These are phyloP conservation scores for Serinus canaria DNA, from an alignment of 2,113 vertebrate genomes.

Conservation along the genomic window DNA sequence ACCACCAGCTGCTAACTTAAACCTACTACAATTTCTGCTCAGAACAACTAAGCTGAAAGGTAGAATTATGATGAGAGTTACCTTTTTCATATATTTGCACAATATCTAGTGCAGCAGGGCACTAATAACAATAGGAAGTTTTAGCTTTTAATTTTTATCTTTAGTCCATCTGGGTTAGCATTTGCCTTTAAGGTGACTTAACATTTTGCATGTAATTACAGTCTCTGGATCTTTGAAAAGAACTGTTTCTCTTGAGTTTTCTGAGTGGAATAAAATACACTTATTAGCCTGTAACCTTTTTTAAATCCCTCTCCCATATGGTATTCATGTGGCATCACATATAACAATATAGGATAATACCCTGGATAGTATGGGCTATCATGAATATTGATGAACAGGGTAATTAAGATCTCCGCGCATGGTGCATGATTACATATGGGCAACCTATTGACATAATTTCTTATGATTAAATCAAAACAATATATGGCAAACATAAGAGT, in stretches of 20 bases:
- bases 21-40: not conserved
- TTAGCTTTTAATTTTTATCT: constrained; percentile 7
- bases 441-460: not conserved
- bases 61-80: not conserved
- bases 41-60: constrained; percentile 1
- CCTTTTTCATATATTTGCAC: constrained; percentile 17
- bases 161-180: not conserved
- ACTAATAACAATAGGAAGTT: not conserved
- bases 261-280: constrained; percentile 13
- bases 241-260: constrained; percentile 19
- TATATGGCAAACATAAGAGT: not conserved
- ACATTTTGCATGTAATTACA: constrained; percentile 11
- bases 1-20: constrained; percentile 14
- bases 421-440: not conserved
- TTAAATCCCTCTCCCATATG: constrained; percentile 1
- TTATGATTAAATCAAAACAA: not conserved
- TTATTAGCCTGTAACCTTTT: constrained; percentile 29
- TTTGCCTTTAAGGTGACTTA: constrained; percentile 27
- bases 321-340: not conserved
- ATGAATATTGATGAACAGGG: constrained; percentile 3
- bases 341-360: constrained; percentile 15
- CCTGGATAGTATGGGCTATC: not conserved
- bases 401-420: not conserved
- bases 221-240: not conserved
- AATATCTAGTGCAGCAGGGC: not conserved